Evolutionary conservation across 2,797 vertebrate species (phyloP).

Genomic region (Naso thynnoides): DNA sequence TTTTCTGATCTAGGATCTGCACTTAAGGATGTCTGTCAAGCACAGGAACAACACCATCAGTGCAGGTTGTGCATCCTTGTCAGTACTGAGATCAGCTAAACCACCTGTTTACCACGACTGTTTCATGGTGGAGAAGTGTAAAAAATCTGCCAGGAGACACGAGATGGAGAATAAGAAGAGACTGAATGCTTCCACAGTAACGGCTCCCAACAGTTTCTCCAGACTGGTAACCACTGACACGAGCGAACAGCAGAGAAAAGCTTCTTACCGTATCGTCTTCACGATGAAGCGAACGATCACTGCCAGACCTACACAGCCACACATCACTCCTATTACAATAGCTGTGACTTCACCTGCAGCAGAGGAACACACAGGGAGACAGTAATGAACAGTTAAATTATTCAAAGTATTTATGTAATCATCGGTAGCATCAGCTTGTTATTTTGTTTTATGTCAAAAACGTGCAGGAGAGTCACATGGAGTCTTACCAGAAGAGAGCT

Average conservation of each 20-base stretch:
- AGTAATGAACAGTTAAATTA: background rate
- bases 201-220: background rate
- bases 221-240: background rate
- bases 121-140: constrained; percentile 75
- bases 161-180: constrained; percentile 52
- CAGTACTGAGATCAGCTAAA: constrained; percentile 64
- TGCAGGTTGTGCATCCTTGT: constrained; percentile 44
- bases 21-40: constrained; percentile 30
- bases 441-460: background rate
- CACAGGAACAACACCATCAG: constrained; percentile 30
- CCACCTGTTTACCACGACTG: constrained; percentile 83
- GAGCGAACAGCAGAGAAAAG: background rate
- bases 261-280: constrained; percentile 83
- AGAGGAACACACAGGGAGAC: background rate
- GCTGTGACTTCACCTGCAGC: constrained; percentile 84
- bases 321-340: constrained; percentile 84
- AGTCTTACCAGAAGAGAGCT: constrained; percentile 81
- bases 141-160: constrained; percentile 81
- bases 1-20: constrained; percentile 46
- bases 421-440: background rate
- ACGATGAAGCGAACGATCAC: constrained; percentile 82
- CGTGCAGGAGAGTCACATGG: background rate
- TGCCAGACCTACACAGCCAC: constrained; percentile 84
- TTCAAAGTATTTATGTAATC: background rate
- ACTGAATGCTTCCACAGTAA: background rate